Percentiles rank a stretch among this genome's conserved stretches.
phyloP scores from a whole-genome alignment of 2,888 invertebrate species.

The Tipula lateralis region DNA sequence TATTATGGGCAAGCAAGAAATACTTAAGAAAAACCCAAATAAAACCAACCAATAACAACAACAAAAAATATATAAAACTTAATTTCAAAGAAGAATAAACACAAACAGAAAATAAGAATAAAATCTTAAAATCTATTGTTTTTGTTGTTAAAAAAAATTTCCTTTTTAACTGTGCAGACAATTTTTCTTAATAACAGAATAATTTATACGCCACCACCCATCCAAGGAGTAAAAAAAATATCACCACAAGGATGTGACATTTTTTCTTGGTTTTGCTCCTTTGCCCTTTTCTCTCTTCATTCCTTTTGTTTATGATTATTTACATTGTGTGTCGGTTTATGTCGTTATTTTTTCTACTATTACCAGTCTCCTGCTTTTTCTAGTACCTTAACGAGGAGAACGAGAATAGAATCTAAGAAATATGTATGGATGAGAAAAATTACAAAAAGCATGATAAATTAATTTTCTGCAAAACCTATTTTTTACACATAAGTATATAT shows the following conservation, averaged over 20 bases:
- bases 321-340: neutral
- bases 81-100: neutral
- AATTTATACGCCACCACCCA: slow-evolving; percentile 24
- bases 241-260: neutral
- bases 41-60: neutral
- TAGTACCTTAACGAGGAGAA: neutral
- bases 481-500: neutral
- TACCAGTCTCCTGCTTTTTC: neutral
- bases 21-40: neutral
- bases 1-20: neutral
- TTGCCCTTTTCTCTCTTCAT: neutral
- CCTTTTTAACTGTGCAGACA: neutral
- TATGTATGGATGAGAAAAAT: neutral
- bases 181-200: slow-evolving; percentile 19
- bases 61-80: slow-evolving; percentile 9
- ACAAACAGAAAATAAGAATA: neutral
- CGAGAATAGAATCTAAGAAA: neutral
- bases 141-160: neutral
- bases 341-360: neutral
- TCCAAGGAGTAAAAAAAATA: neutral
- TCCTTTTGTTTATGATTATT: slow-evolving; percentile 19
- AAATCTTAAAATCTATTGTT: slow-evolving; percentile 1
- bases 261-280: neutral
- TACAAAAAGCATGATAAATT: neutral
- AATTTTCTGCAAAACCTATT: neutral